Evolutionary conservation across 2,888 invertebrate species (phyloP), one percentile per base, ranked within the genome.

Genomic region (Drosophila mercatorum): DNA sequence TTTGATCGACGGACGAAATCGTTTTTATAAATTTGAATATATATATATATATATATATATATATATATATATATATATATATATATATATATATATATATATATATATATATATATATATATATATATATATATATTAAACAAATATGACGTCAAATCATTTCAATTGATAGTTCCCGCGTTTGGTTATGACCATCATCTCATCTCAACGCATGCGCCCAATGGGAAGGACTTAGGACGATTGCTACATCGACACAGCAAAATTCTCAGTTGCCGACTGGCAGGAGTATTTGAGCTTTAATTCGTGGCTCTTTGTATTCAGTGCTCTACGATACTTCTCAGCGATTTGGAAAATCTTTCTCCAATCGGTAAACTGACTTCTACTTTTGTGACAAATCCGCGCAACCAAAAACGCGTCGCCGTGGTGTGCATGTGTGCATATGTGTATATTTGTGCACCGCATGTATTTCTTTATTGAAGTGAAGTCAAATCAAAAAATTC

Each of bases 291-390:
- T 62, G 75, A 73, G 68, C 58, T 65, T 55, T 46, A 36, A 52
- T 58, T 60, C 53, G 38, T 46, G 57, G 26, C 55, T 40, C 44
- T 57, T 61, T 26, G 51, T 56, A 66, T 69, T 83, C 70, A 89
- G 86, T 89, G 72, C 68, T 83, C 65, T 63, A 57, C 77, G 81
- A 74, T 70, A 85, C 82, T 73, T 72, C 69, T 64, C 67, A 68
- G 75, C 72, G 72, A 69, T 74, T 72, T 70, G 72, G 73, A 65
- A 75, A 83, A 62, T 65, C 52, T 66, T 69, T 60, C 49, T 61
- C 38, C 34, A 46, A 63, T 64, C 64, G 56, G 58, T 67, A 67
- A 58, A 64, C 78, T 76, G 57, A 57, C 52, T 62, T 60, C 31
- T 65, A 59, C 12, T 63, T 72, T 72, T 57, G 62, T 75, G 62